phyloP scores from a whole-genome alignment of 2,797 vertebrate genomes.

The Mormyrops attenuatus region DNA sequence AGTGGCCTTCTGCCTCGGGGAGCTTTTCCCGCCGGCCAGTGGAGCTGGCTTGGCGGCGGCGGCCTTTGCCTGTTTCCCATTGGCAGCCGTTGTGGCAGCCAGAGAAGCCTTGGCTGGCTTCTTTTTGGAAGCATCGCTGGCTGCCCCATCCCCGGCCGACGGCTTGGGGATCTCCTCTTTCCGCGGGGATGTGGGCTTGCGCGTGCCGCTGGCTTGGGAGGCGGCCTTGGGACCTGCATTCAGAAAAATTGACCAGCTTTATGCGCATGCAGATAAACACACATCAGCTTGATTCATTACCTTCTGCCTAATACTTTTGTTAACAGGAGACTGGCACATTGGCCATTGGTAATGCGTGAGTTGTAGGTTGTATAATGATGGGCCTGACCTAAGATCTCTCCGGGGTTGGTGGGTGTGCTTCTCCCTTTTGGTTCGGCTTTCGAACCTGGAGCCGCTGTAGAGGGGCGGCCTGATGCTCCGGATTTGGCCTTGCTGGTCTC shows the following conservation, averaged over 20 bases:
- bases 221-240: conserved; percentile 67
- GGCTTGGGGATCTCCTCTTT: conserved; percentile 65
- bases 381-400: conserved; percentile 70
- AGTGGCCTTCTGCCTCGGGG: conserved; percentile 65
- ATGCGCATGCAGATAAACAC: not conserved
- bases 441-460: conserved; percentile 44
- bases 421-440: conserved; percentile 65
- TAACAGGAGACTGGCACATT: not conserved
- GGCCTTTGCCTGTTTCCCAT: conserved; percentile 61
- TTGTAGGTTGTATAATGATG: not conserved
- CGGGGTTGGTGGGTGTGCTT: conserved; percentile 49
- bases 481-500: conserved; percentile 59
- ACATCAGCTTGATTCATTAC: not conserved
- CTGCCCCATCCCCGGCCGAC: conserved; percentile 47
- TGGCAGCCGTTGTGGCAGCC: conserved; percentile 48
- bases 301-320: not conserved
- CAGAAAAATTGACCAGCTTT: conserved; percentile 28
- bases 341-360: not conserved
- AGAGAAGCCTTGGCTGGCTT: conserved; percentile 60
- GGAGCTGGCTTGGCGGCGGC: conserved; percentile 58
- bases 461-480: conserved; percentile 62
- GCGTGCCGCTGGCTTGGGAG: conserved; percentile 46
- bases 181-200: conserved; percentile 74
- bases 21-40: conserved; percentile 57
- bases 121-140: conserved; percentile 61